These are phyloP conservation scores for Indri indri DNA, from an alignment of 2,113 vertebrate genomes.

Conservation along the genomic window DNA sequence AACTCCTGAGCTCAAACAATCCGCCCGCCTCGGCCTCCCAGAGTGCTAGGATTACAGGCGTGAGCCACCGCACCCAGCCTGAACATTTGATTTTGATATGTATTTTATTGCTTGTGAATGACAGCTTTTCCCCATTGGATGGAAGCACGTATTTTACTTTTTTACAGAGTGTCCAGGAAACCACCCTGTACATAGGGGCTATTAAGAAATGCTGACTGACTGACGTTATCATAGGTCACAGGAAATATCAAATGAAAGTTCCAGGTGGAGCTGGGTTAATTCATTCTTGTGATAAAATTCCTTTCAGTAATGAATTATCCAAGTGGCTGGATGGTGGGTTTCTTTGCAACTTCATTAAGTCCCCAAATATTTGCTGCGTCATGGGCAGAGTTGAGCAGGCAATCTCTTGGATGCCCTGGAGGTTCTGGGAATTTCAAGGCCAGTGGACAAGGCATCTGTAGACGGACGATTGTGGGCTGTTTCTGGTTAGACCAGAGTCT, in stretches of 20 bases:
- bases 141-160: not conserved
- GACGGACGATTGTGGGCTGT: not conserved
- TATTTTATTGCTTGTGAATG: not conserved
- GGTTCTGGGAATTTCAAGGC: not conserved
- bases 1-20: too few relatives aligned
- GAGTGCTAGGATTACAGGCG: too few relatives aligned
- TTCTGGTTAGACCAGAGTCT: not conserved
- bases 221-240: not conserved
- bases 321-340: not conserved
- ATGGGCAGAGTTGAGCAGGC: not conserved
- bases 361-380: not conserved
- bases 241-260: constrained; percentile 35
- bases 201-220: not conserved
- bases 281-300: constrained; percentile 35
- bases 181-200: not conserved
- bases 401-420: not conserved
- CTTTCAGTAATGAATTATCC: constrained; percentile 12
- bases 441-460: not conserved
- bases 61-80: too few relatives aligned
- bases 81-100: not conserved
- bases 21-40: too few relatives aligned
- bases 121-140: not conserved
- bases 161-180: not conserved
- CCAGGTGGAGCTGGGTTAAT: not conserved
- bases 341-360: not conserved